These are phyloP conservation scores for Acanthopleura granulata DNA, from an alignment of 2,888 invertebrate species.

Conservation along the genomic window DNA sequence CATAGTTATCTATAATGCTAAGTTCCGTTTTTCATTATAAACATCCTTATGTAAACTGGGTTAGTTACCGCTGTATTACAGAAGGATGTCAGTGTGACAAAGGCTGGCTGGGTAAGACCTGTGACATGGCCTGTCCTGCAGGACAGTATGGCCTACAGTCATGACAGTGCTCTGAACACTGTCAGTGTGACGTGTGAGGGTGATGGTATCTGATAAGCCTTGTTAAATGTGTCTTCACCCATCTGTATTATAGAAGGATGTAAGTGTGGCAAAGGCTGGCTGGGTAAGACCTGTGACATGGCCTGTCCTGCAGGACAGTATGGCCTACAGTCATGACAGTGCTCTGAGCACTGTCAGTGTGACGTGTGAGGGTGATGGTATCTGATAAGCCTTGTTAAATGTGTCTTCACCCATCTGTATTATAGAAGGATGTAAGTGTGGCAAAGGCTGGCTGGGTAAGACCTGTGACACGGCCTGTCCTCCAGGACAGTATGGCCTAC, in stretches of 20 bases:
- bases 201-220: no score
- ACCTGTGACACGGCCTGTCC: constrained; percentile 53
- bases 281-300: constrained; percentile 55
- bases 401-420: no score
- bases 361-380: constrained; percentile 20
- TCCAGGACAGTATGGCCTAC: constrained; percentile 49
- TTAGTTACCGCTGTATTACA: no score
- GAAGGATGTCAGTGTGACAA: constrained; percentile 64
- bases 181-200: no score
- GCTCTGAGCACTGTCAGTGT: constrained; percentile 50
- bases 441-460: constrained; percentile 59
- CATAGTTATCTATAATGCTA: no score
- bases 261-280: constrained; percentile 59
- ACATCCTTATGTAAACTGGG: no score
- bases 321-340: constrained; percentile 47
- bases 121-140: constrained; percentile 46
- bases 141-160: constrained; percentile 34
- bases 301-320: constrained; percentile 46
- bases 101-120: constrained; percentile 61
- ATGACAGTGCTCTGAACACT: constrained; percentile 42
- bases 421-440: constrained; percentile 64
- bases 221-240: no score
- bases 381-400: no score
- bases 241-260: constrained; percentile 56
- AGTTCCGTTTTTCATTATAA: no score